Evolutionary conservation across 2,888 invertebrate genomes (phyloP).

Genomic region (Nomada fucata): DNA sequence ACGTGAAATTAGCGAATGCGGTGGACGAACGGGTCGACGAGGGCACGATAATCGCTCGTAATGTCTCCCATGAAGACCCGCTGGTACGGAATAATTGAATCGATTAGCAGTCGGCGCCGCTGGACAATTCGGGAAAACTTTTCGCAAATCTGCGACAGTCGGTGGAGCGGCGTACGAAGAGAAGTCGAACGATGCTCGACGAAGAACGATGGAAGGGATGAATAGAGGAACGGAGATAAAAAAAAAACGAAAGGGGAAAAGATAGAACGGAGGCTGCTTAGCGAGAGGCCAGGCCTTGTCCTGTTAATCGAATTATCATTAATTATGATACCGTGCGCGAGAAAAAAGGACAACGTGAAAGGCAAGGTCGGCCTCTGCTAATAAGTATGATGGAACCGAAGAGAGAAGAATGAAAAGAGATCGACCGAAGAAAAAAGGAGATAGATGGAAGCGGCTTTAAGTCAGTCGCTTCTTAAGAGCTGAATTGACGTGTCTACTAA

Average conservation of each 20-base stretch:
- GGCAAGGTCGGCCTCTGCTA: slow-evolving; percentile 64
- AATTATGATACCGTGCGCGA: slow-evolving; percentile 79
- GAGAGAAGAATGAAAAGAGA: slow-evolving; percentile 43
- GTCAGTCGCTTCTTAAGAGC: slow-evolving; percentile 82
- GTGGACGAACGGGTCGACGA: no score
- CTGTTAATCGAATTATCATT: slow-evolving; percentile 82
- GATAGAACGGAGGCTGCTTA: slow-evolving; percentile 67
- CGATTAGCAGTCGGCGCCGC: slow-evolving; percentile 12
- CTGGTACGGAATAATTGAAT: slow-evolving; percentile 5
- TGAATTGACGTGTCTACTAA: slow-evolving; percentile 83
- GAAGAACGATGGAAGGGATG: slow-evolving; percentile 6
- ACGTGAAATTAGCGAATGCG: no score
- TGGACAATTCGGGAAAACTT: slow-evolving; percentile 11
- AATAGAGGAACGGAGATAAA: slow-evolving; percentile 20
- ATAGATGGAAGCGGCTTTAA: slow-evolving; percentile 78
- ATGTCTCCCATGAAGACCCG: no score
- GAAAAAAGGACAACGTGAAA: slow-evolving; percentile 62
- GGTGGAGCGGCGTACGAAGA: slow-evolving; percentile 31
- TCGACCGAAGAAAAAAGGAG: slow-evolving; percentile 56
- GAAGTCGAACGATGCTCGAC: neutral
- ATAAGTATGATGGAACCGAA: slow-evolving; percentile 64
- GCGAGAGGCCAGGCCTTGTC: slow-evolving; percentile 76
- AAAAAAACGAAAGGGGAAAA: slow-evolving; percentile 10
- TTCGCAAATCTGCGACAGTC: neutral
- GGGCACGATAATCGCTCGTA: no score